Evolutionary conservation across 2,797 vertebrate genomes (phyloP).

Genomic region (Capromys pilorides): DNA sequence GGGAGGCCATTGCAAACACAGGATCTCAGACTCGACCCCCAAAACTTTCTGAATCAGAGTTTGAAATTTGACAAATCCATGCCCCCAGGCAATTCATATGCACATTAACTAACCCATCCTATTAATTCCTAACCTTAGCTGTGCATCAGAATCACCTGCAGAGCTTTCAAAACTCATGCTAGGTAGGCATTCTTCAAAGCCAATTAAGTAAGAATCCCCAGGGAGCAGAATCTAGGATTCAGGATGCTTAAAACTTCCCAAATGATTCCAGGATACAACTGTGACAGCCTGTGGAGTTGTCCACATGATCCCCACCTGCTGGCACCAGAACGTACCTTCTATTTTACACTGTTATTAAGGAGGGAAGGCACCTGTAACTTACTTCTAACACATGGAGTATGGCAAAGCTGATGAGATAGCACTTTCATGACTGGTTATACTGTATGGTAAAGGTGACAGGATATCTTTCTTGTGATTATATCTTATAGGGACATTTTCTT

Average conservation of each 20-base stretch:
- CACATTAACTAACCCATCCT: background rate
- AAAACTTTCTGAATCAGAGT: background rate
- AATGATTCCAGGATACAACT: background rate
- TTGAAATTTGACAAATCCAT: background rate
- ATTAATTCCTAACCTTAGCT: background rate
- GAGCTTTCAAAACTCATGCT: background rate
- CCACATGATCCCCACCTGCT: background rate
- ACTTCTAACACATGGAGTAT: background rate
- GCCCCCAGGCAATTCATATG: background rate
- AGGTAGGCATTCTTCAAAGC: background rate
- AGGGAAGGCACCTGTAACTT: background rate
- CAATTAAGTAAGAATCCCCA: conserved; percentile 13
- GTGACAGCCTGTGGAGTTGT: background rate
- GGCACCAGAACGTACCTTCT: background rate
- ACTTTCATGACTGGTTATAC: background rate
- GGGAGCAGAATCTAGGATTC: background rate
- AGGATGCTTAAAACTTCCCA: background rate
- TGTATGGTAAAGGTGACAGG: background rate
- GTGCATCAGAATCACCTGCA: background rate
- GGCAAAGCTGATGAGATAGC: background rate
- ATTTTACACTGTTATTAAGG: background rate
- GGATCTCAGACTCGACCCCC: background rate
- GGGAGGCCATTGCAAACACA: background rate
- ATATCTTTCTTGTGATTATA: background rate
- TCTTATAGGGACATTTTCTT: background rate